phyloP scores from a whole-genome alignment of 2,888 invertebrate genomes.

The Bombyx huttoni region DNA sequence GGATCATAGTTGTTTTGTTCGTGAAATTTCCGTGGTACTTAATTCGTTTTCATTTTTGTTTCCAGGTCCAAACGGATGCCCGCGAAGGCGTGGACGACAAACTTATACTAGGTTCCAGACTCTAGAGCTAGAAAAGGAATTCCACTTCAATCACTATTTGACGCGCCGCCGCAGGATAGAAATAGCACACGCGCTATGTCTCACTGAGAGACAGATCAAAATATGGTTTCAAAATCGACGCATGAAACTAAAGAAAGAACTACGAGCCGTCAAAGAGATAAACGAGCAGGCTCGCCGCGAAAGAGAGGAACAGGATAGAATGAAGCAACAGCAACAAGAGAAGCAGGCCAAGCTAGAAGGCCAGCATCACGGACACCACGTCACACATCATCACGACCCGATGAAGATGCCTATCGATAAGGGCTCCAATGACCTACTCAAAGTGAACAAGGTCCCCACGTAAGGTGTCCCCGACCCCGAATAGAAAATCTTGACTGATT shows the following conservation, averaged over 20 bases:
- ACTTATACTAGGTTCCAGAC: conserved; percentile 99
- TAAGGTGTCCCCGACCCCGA: conserved; percentile 64
- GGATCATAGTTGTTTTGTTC: background rate
- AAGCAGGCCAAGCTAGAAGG: conserved; percentile 85
- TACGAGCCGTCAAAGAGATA: conserved; percentile 94
- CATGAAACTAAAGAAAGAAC: conserved; percentile 97
- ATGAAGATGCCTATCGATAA: conserved; percentile 83
- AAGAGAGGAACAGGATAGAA: conserved; percentile 90
- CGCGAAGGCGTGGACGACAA: conserved; percentile 93
- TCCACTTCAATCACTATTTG: conserved; percentile 98
- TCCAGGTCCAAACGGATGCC: conserved; percentile 96
- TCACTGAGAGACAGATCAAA: conserved; percentile 97
- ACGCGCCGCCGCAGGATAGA: conserved; percentile 96
- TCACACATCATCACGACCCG: conserved; percentile 81
- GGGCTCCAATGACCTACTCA: conserved; percentile 81
- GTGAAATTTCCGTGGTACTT: no score
- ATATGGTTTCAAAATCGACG: conserved; percentile 98
- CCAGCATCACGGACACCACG: conserved; percentile 79
- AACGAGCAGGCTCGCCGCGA: conserved; percentile 94
- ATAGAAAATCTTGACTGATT: conserved; percentile 64
- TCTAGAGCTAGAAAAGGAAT: conserved; percentile 97
- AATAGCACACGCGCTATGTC: conserved; percentile 95
- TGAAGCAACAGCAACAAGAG: conserved; percentile 91
- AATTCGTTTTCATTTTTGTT: conserved; percentile 28
- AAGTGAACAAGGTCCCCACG: conserved; percentile 85